Conservation (phyloP, 1,140 invertebrate genomes). For the Drosophila cardini region DNA sequence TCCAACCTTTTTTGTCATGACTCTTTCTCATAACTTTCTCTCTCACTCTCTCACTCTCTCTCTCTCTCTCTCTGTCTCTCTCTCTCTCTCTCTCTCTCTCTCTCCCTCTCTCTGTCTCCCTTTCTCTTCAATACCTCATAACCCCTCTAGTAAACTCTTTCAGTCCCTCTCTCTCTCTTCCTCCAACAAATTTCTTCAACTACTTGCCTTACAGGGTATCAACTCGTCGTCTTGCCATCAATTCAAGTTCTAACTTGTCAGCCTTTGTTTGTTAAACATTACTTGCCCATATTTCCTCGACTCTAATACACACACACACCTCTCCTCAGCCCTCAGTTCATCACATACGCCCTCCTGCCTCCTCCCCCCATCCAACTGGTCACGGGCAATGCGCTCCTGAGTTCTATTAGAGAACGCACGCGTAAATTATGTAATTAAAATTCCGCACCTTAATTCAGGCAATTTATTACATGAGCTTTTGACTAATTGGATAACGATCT, state of each 20-base stretch:
- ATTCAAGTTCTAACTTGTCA: neutral
- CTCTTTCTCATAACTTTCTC: too few relatives aligned
- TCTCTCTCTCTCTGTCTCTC: too few relatives aligned
- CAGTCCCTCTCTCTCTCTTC: too few relatives aligned
- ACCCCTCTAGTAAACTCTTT: too few relatives aligned
- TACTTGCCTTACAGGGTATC: neutral
- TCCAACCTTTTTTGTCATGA: too few relatives aligned
- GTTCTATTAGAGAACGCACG: constrained; percentile 56
- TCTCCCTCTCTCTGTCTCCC: too few relatives aligned
- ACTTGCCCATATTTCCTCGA: constrained; percentile 31
- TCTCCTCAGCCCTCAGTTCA: neutral
- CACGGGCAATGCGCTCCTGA: neutral
- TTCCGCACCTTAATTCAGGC: constrained; percentile 84
- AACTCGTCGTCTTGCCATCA: neutral
- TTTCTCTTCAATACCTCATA: too few relatives aligned
- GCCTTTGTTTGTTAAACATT: constrained; percentile 29
- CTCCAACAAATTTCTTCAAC: neutral
- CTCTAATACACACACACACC: constrained; percentile 22
- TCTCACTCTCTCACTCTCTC: too few relatives aligned
- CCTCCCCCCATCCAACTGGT: constrained; percentile 15
- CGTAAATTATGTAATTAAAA: constrained; percentile 85
- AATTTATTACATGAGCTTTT: constrained; percentile 83
- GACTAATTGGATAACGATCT: constrained; percentile 83
- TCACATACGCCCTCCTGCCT: neutral
- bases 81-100: too few relatives aligned